Evolutionary conservation across 2,797 vertebrate genomes (phyloP).

Genomic region (Avahi laniger): DNA sequence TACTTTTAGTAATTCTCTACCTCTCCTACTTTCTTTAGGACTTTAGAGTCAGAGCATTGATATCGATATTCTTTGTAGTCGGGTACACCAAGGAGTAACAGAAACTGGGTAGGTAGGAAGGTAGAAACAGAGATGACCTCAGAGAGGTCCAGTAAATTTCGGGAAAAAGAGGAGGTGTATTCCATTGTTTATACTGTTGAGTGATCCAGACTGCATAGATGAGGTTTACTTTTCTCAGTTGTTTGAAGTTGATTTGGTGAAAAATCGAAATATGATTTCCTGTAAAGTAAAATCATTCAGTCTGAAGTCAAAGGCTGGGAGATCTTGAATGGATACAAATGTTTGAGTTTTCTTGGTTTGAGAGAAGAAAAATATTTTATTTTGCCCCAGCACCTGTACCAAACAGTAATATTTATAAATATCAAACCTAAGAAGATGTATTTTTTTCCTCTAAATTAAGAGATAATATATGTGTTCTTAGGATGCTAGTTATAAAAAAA

Average conservation of each 20-base stretch:
- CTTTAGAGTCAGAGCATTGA: not conserved
- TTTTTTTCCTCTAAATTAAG: slow-evolving; percentile 49
- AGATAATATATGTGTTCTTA: not conserved
- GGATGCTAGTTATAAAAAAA: not conserved
- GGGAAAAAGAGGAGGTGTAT: not conserved
- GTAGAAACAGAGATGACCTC: not conserved
- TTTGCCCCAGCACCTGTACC: not conserved
- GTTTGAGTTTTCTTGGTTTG: not conserved
- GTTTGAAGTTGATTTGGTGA: not conserved
- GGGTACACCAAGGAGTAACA: not conserved
- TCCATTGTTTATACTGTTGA: not conserved
- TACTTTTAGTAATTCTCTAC: not conserved
- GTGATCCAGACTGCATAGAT: not conserved
- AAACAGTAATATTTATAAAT: slow-evolving; percentile 21
- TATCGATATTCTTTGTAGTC: not conserved
- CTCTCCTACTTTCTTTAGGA: not conserved
- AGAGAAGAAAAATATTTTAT: slow-evolving; percentile 18
- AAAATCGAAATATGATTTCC: slow-evolving; percentile 31
- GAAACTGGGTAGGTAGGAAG: not conserved
- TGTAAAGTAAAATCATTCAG: not conserved
- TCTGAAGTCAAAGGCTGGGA: slow-evolving; percentile 2
- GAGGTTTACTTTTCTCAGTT: not conserved
- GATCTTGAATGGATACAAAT: not conserved
- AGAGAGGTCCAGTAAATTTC: not conserved
- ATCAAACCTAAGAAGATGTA: not conserved